These are phyloP conservation scores for Geococcyx californianus DNA, from an alignment of 2,113 vertebrate species.

Conservation along the genomic window DNA sequence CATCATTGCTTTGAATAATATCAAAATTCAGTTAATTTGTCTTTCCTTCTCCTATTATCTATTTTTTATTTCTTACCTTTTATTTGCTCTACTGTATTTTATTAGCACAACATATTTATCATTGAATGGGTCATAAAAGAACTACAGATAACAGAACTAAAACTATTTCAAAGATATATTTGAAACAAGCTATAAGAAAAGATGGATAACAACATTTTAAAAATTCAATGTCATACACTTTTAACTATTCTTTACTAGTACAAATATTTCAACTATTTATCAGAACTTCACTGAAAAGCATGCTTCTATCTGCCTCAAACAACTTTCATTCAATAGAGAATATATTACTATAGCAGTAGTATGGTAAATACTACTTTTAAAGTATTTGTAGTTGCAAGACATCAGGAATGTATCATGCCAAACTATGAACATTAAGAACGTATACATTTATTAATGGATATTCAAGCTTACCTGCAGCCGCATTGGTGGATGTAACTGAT, in stretches of 20 bases:
- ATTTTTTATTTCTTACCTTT: background rate
- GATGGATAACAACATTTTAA: background rate
- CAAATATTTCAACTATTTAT: background rate
- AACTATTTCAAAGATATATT: background rate
- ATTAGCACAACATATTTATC: background rate
- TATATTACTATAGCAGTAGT: background rate
- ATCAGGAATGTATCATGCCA: background rate
- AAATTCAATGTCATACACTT: background rate
- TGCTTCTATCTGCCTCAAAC: background rate
- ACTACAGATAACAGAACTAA: background rate
- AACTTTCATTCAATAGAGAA: background rate
- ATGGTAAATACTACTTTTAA: background rate
- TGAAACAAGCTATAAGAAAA: background rate
- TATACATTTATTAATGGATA: background rate
- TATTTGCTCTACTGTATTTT: background rate
- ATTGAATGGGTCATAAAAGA: background rate
- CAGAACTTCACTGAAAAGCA: background rate
- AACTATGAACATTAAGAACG: background rate
- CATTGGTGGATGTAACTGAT: slow-evolving; percentile 88
- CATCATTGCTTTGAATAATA: background rate
- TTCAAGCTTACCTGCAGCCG: slow-evolving; percentile 84
- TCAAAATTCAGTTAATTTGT: background rate
- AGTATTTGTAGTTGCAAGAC: background rate
- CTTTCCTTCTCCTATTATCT: background rate
- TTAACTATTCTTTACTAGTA: background rate